Base-by-base conservation (phyloP, 1,140 invertebrate species). In the Glomeris maerens region DNA sequence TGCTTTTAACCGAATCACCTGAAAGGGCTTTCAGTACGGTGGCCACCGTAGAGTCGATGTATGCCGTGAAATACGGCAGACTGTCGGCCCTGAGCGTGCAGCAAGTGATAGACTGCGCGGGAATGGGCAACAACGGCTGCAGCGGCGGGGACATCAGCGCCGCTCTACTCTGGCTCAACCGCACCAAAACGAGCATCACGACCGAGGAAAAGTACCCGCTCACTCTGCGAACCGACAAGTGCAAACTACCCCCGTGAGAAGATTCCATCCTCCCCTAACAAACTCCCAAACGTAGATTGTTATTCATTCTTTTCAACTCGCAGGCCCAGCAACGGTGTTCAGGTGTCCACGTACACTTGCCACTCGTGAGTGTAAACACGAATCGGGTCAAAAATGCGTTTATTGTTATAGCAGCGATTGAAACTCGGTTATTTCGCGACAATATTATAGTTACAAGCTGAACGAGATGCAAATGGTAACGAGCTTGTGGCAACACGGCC, bases 31-130 rank as follows among this genome's bases (percentile, higher is more conserved):
- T 86, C 64, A 84, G 82, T 60, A 77, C 78, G 0, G 71, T 86
- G 1, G 81, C 81, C 60, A 78, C 78, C 3, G 74, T 81, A 31
- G 85, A 90, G 66, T 74, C 80, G 1, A 84, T 86, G 81, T 67
- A 76, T 52, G 81, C 81, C 1, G 75, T 85, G 14, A 71, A 75
- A 57, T 79, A 69, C 40, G 76, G 77, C 14, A 73, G 70, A 27
- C 62, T 84, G 3, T 58, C 70, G 21, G 54, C 69, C 2, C 72
- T 85, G 5, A 87, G 84, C 66, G 78, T 86, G 10, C 85, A 91
- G 69, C 68, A 90, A 75, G 74, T 82, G 55, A 81, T 90, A 56
- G 86, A 92, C 64, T 91, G 86, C 68, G 78, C 84, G 1, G 67
- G 67, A 26, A 70, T 77, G 40, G 75, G 75, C 36, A 84, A 85